Conservation (phyloP, 2,797 vertebrate species). For the Halcyon badia region DNA sequence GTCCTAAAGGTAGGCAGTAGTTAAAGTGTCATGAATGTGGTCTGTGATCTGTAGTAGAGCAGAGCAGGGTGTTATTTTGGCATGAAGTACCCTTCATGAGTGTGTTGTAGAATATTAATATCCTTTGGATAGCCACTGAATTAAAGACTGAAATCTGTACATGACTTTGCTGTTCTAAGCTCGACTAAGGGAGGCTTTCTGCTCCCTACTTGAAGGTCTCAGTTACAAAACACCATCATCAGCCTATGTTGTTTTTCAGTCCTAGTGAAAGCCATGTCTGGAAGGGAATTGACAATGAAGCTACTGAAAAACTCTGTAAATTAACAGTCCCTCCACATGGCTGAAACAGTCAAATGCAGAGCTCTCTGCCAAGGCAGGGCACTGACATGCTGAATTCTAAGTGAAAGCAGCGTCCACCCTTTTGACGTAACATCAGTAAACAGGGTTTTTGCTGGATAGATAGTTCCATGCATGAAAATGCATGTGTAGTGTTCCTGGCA, state of each 20-base stretch:
- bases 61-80: neutral
- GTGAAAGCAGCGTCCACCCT: neutral
- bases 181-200: neutral
- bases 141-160: neutral
- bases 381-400: neutral
- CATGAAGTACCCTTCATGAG: neutral
- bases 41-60: neutral
- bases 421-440: neutral
- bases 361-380: neutral
- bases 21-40: neutral
- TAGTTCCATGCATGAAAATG: neutral
- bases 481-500: neutral
- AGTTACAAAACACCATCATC: neutral
- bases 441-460: neutral
- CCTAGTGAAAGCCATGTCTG: neutral
- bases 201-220: neutral
- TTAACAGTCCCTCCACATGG: neutral
- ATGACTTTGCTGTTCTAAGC: neutral
- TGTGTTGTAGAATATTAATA: neutral
- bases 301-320: neutral
- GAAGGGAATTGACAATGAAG: neutral
- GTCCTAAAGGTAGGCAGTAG: conserved; percentile 91
- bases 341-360: neutral
- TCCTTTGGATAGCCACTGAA: neutral
- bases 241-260: neutral